These are phyloP conservation scores for Melieria crassipennis DNA, from an alignment of 2,888 invertebrate genomes.

Conservation along the genomic window DNA sequence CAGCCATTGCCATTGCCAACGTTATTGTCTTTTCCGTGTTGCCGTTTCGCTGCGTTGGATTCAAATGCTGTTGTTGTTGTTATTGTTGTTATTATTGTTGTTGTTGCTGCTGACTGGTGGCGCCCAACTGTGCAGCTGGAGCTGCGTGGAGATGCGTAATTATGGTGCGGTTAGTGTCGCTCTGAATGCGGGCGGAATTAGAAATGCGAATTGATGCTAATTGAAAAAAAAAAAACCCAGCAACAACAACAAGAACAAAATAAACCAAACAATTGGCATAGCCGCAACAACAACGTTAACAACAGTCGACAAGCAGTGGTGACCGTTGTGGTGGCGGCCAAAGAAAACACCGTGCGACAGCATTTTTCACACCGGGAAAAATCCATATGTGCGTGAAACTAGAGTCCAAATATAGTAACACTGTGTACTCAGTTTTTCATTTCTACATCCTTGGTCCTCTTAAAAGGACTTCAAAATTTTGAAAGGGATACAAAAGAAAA, in stretches of 20 bases:
- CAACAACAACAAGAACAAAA: conserved; percentile 1
- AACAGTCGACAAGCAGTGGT: neutral
- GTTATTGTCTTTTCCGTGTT: neutral
- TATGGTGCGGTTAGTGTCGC: conserved; percentile 33
- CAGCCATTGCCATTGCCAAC: no score
- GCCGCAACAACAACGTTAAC: neutral
- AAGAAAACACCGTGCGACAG: no score
- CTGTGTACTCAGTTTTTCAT: no score
- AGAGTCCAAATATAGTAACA: no score
- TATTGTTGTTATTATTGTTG: conserved; percentile 12
- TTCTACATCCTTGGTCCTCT: no score
- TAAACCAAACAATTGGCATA: neutral
- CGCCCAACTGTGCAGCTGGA: conserved; percentile 29
- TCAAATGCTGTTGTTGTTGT: conserved; percentile 16
- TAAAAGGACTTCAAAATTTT: no score
- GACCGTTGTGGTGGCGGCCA: no score
- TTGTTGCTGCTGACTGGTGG: conserved; percentile 12
- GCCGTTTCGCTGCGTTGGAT: neutral
- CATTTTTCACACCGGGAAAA: no score
- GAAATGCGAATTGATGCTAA: conserved; percentile 46
- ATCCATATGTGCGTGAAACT: no score
- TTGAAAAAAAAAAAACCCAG: conserved; percentile 41
- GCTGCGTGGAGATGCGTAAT: conserved; percentile 29
- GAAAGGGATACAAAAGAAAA: no score
- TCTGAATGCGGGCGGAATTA: conserved; percentile 32